A percentile compares a stretch with the other conserved stretches of the same genome.
These are phyloP conservation scores for Onchidella celtica DNA, from an alignment of 2,888 invertebrate genomes.

Conservation along the genomic window DNA sequence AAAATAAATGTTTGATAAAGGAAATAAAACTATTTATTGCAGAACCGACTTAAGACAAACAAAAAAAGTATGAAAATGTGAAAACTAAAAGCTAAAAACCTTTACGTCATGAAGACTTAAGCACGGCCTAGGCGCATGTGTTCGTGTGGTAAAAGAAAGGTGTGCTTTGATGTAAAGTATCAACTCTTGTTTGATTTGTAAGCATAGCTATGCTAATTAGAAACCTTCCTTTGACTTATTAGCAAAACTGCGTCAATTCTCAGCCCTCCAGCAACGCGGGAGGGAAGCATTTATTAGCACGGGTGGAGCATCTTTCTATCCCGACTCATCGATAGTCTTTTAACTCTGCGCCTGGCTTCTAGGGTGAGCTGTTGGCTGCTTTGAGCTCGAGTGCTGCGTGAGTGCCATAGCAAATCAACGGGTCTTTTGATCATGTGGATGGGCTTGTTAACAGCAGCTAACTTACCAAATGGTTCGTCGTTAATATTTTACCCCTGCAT, in stretches of 20 bases:
- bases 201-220: background rate
- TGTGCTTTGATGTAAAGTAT: background rate
- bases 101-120: too few relatives aligned
- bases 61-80: too few relatives aligned
- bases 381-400: conserved; percentile 8
- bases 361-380: background rate
- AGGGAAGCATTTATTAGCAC: conserved; percentile 20
- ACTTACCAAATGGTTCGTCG: conserved; percentile 4
- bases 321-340: background rate
- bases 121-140: too few relatives aligned
- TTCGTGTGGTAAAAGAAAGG: too few relatives aligned
- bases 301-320: background rate
- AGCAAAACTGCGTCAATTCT: background rate
- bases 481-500: too few relatives aligned
- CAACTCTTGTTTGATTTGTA: background rate
- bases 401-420: conserved; percentile 8
- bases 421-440: conserved; percentile 18
- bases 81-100: too few relatives aligned
- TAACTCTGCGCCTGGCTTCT: background rate
- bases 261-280: too few relatives aligned
- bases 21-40: too few relatives aligned
- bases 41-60: too few relatives aligned
- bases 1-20: too few relatives aligned
- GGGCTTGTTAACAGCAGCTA: background rate
- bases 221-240: conserved; percentile 12